These are phyloP conservation scores for Myotis findleyi DNA, from an alignment of 2,797 vertebrate species.

Conservation along the genomic window DNA sequence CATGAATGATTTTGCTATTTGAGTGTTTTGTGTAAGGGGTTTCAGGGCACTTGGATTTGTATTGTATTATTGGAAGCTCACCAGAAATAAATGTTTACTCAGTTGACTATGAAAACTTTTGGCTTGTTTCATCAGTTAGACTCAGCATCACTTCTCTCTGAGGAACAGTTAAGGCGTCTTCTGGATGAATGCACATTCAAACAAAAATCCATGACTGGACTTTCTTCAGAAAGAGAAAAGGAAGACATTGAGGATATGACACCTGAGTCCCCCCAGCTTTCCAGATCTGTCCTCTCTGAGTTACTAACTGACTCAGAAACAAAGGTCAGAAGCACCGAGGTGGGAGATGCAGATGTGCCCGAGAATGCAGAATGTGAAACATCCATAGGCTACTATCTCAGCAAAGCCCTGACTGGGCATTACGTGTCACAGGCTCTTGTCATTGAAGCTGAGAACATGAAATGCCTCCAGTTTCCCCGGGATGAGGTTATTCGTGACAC, in stretches of 20 bases:
- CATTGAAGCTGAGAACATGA: slow-evolving; percentile 79
- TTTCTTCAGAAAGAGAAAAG: slow-evolving; percentile 52
- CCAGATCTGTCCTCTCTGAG: slow-evolving; percentile 81
- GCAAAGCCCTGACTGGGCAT: slow-evolving; percentile 79
- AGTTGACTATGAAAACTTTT: slow-evolving; percentile 69
- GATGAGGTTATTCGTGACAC: slow-evolving; percentile 78
- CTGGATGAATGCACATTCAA: slow-evolving; percentile 90
- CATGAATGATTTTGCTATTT: slow-evolving; percentile 36
- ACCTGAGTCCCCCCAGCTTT: slow-evolving; percentile 73
- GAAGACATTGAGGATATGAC: slow-evolving; percentile 62
- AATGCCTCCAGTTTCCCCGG: slow-evolving; percentile 78
- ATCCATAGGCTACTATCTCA: slow-evolving; percentile 75
- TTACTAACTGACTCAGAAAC: slow-evolving; percentile 80
- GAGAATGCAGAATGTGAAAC: slow-evolving; percentile 69
- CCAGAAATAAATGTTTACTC: slow-evolving; percentile 28
- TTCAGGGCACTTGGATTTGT: slow-evolving; percentile 38
- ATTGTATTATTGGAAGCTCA: slow-evolving; percentile 18
- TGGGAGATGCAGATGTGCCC: slow-evolving; percentile 39
- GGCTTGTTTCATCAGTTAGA: slow-evolving; percentile 85
- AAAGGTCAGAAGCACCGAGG: slow-evolving; percentile 73
- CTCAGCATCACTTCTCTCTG: slow-evolving; percentile 84
- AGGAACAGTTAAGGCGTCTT: slow-evolving; percentile 91
- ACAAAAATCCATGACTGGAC: slow-evolving; percentile 81
- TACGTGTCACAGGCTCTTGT: slow-evolving; percentile 77
- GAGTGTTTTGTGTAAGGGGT: not conserved